These are phyloP conservation scores for Chiloscyllium punctatum DNA, from an alignment of 2,797 vertebrate species.

Conservation along the genomic window DNA sequence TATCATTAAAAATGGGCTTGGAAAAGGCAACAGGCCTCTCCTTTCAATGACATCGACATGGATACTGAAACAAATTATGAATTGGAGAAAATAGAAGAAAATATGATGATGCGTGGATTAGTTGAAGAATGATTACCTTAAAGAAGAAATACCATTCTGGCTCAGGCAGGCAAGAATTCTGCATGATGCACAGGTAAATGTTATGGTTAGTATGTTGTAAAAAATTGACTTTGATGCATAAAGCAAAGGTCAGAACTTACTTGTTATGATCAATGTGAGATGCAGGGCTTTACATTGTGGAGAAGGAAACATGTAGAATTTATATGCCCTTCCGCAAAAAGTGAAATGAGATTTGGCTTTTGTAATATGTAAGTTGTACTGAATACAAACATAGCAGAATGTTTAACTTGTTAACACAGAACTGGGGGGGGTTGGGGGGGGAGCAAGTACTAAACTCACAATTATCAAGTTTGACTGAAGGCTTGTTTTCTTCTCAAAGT, in stretches of 20 bases:
- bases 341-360: background rate
- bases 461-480: background rate
- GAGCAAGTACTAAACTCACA: background rate
- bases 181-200: background rate
- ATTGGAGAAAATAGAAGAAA: background rate
- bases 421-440: background rate
- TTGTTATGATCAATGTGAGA: background rate
- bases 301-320: background rate
- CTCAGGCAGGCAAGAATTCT: background rate
- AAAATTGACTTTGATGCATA: constrained; percentile 7
- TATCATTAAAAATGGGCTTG: background rate
- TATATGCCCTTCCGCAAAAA: background rate
- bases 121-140: background rate
- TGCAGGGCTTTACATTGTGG: background rate
- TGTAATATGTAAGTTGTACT: background rate
- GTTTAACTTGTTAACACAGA: background rate
- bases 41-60: background rate
- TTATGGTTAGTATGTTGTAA: background rate
- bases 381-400: background rate
- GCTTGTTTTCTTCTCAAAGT: background rate
- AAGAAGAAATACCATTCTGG: background rate
- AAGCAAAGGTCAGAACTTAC: background rate
- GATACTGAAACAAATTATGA: background rate
- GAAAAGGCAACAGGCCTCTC: background rate
- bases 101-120: background rate